Base-by-base conservation (phyloP, 2,888 invertebrate species). In the Parapristionchus giblindavisi region DNA sequence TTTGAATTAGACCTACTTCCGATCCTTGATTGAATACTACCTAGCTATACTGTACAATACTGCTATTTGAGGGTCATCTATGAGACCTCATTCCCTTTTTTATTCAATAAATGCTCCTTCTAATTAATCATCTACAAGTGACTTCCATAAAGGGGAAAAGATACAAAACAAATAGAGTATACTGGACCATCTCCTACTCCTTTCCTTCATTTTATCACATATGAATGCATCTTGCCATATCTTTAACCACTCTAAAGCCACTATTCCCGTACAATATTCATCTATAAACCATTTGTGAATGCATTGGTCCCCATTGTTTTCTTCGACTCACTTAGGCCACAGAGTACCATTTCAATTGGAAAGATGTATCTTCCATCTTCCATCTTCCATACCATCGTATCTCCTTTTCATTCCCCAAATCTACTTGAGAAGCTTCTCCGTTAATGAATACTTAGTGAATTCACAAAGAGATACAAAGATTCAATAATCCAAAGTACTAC, bases 181-280 rank as follows among this genome's bases (percentile, higher is more conserved):
- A 63, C 38, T 27, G 40, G 38, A 43, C 43, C 17, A 8, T 17
- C 17, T 43, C 43, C 43, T 63, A 38, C 11, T 27, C 56, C 24
- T 63, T 40, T 27, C 17, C 38, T 24, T 5, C 63, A 38, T 63
- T 63, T 63, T 63, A 40, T 40, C 63, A 63, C 63, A 40, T 63
- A 40, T 1, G 38, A 3, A 63, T 24, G 29, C 21, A 3, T 17
- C 63, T 6, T n/a, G n/a, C n/a, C n/a, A n/a, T n/a, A n/a, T n/a
- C n/a, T n/a, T n/a, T n/a, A n/a, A n/a, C 29, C 8, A 40, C 40
- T 21, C 63, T 63, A 63, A 63, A 63, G 63, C 32, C 24, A 63
- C 63, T 40, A 63, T 63, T 63, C 63, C 40, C 63, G 63, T 63
- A 63, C 61, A 61, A 61, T 61, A 61, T 63, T 63, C 63, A 63